Conservation (phyloP, 2,113 vertebrate genomes). For the Chaetodon trifascialis region DNA sequence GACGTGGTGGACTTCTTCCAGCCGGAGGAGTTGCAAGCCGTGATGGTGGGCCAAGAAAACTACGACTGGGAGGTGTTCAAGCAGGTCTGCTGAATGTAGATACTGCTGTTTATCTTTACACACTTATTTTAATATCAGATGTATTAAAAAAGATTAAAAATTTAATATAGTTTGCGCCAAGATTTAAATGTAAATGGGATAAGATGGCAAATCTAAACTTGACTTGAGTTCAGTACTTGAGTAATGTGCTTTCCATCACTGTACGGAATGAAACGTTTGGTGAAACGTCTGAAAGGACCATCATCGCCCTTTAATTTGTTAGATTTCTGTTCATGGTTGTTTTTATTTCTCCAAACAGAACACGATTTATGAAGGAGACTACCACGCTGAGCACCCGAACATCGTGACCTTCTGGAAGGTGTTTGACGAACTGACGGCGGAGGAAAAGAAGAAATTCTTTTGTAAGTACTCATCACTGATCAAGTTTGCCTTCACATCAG, state of each 20-base stretch:
- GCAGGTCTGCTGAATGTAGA: slow-evolving; percentile 73
- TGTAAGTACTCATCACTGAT: slow-evolving; percentile 76
- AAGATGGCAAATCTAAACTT: no score
- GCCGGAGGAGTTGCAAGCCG: slow-evolving; percentile 85
- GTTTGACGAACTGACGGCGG: slow-evolving; percentile 83
- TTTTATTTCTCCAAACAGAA: slow-evolving; percentile 77
- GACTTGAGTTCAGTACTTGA: no score
- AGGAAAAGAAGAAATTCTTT: slow-evolving; percentile 87
- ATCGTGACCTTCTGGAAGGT: slow-evolving; percentile 88
- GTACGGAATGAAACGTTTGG: no score
- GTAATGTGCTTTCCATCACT: no score
- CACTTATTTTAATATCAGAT: no score
- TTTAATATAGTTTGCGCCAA: no score
- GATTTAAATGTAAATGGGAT: no score
- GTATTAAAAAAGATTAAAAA: no score
- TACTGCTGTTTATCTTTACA: no score
- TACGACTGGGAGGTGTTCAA: slow-evolving; percentile 88
- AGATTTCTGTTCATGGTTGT: neutral
- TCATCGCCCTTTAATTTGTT: neutral
- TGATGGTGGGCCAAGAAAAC: slow-evolving; percentile 83
- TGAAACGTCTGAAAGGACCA: no score
- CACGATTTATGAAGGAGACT: slow-evolving; percentile 80
- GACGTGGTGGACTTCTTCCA: slow-evolving; percentile 84
- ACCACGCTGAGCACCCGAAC: slow-evolving; percentile 80
- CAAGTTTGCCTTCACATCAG: neutral